Base-by-base conservation (phyloP, 2,888 invertebrate genomes). In the Philhelius pedissequus region DNA sequence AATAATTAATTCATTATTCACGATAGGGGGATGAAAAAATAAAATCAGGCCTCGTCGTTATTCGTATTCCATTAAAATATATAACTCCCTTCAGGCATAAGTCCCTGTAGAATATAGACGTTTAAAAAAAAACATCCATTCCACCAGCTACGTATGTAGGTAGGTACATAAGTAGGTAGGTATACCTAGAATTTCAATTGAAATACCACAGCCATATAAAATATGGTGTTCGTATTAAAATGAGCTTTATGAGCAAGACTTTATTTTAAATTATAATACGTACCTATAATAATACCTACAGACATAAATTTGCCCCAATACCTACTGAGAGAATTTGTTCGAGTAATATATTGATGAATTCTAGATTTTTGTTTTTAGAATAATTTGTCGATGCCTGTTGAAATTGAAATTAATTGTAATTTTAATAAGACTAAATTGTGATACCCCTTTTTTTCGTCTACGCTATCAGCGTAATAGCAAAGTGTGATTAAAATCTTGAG, bases 1-100 rank as follows among this genome's bases (percentile, higher is more conserved):
- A 62, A 62, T 62, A 20, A 27, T 15, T 43, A 62, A 62, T 30
- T 45, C 27, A 62, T 15, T 45, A 62, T 62, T 62, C 27, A 18
- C 3, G 25, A 60, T 30, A 4, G 30, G 15, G 27, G 25, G 7
- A 2, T n/a, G 18, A 60, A 43, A 18, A 25, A 38, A 20, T 6
- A 40, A 15, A 60, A 25, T 25, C 4, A 60, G 7, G 9, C n/a
- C n/a, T n/a, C n/a, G 13, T 20, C 1, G 38, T n/a, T n/a, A 35
- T n/a, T 20, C 2, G 18, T 52, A 30, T 27, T 25, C 50, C 22
- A 25, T 13, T n/a, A n/a, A n/a, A n/a, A n/a, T n/a, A n/a, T n/a
- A n/a, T n/a, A n/a, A n/a, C n/a, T n/a, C n/a, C n/a, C n/a, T n/a
- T n/a, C n/a, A n/a, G n/a, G n/a, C n/a, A n/a, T n/a, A n/a, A n/a